phyloP scores from a whole-genome alignment of 2,797 vertebrate genomes.

The Cottoperca gobio region DNA sequence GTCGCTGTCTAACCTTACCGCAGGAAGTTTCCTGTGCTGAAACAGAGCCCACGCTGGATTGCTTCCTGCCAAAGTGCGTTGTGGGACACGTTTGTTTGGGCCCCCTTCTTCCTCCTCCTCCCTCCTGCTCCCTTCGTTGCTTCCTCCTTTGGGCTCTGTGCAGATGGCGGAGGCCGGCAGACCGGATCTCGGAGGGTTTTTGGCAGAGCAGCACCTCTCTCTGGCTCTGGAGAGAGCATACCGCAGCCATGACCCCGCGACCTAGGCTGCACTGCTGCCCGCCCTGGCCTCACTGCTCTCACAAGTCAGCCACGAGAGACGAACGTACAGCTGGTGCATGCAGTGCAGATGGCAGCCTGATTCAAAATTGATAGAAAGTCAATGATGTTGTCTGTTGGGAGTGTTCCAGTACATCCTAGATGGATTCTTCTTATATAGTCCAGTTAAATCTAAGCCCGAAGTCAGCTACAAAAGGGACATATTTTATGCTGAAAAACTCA shows the following conservation, averaged over 20 bases:
- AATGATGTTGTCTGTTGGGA: neutral
- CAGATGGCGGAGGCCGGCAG: slow-evolving; percentile 79
- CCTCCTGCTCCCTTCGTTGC: slow-evolving; percentile 64
- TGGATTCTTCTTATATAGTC: slow-evolving; percentile 10
- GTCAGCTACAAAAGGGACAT: neutral
- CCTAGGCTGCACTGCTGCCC: slow-evolving; percentile 58
- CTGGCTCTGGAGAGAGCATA: slow-evolving; percentile 71
- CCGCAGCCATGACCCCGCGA: slow-evolving; percentile 72
- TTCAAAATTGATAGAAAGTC: slow-evolving; percentile 56
- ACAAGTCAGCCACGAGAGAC: slow-evolving; percentile 61
- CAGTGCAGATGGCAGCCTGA: slow-evolving; percentile 54
- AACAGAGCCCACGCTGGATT: slow-evolving; percentile 87
- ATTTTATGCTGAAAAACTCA: neutral
- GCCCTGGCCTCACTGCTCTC: slow-evolving; percentile 42
- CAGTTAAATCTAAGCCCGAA: slow-evolving; percentile 6
- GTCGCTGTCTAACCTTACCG: slow-evolving; percentile 79
- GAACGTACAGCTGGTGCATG: slow-evolving; percentile 57
- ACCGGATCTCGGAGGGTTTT: slow-evolving; percentile 79
- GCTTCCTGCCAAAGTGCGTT: slow-evolving; percentile 91
- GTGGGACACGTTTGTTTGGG: slow-evolving; percentile 87
- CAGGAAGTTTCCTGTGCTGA: slow-evolving; percentile 95
- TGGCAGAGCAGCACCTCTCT: slow-evolving; percentile 71
- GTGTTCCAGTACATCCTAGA: slow-evolving; percentile 15
- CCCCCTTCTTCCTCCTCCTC: slow-evolving; percentile 59
- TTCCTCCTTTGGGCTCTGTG: slow-evolving; percentile 79